Evolutionary conservation across 2,113 vertebrate species (phyloP), one percentile per base, ranked within the genome.

Genomic region (Chaetura pelagica): DNA sequence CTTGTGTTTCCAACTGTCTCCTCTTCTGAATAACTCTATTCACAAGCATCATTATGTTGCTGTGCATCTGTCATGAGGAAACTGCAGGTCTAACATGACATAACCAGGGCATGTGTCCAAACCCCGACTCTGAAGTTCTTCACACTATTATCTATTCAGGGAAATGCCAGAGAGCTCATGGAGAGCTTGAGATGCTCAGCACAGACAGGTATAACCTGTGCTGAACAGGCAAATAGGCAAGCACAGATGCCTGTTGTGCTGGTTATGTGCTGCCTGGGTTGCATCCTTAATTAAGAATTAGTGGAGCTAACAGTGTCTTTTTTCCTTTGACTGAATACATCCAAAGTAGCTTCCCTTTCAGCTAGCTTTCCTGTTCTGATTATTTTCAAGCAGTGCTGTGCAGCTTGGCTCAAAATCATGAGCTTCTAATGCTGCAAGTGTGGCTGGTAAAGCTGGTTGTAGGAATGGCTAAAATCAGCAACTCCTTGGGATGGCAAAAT

Each of bases 21-120:
- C 48, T 68, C 44, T 55, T 44, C 74, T 91, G 58, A 91, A 82
- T 73, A 79, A 90, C 52, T 67, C 66, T 9, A 61, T 93, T 87
- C 66, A 89, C 3, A 3, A 71, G 48, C 75, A 76, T 38, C 81
- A 9, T 64, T 95, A 24, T 52, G 54, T 48, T 38, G 40, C 78
- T 83, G 77, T 55, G 77, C 81, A 89, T 78, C 93, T 72, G 84
- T 74, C 7, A 2, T 26, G 82, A 73, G 19, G 67, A 83, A 34
- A 6, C 51, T 51, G 24, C 68, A 75, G 24, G 63, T 73, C 55
- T 64, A 63, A 57, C 21, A 27, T 59, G 74, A 55, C 7, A 2
- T 34, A 71, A 59, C 22, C 30, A 29, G 29, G 55, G 61, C 34
- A 17, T 12, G 38, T 38, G 38, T 91, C 74, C 83, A 94, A 67